Conservation (phyloP, 2,113 vertebrate species). For the Osmerus mordax region DNA sequence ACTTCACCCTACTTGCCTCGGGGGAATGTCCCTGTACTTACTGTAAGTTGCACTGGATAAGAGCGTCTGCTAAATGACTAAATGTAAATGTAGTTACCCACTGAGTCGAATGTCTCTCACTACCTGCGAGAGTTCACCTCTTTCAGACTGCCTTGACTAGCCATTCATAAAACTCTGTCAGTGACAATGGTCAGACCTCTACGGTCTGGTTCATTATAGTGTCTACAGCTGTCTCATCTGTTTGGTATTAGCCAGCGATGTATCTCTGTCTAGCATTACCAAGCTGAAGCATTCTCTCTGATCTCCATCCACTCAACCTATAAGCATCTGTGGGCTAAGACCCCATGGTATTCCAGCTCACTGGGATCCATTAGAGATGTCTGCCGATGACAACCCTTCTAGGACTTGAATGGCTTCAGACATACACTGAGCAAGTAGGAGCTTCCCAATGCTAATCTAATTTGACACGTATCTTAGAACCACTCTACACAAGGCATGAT, state of each 20-base stretch:
- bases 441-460: neutral
- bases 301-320: slow-evolving; percentile 26
- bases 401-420: neutral
- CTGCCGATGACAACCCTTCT: neutral
- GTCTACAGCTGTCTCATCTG: slow-evolving; percentile 17
- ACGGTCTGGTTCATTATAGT: neutral
- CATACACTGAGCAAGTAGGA: neutral
- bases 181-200: neutral
- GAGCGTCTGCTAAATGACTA: no score
- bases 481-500: no score
- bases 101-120: no score
- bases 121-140: no score
- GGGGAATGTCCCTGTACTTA: no score
- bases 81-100: no score
- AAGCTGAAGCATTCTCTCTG: slow-evolving; percentile 10
- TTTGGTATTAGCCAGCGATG: neutral
- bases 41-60: no score
- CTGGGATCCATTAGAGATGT: slow-evolving; percentile 10
- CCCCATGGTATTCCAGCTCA: slow-evolving; percentile 9
- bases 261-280: neutral
- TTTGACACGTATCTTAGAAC: no score
- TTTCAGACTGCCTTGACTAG: neutral
- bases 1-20: no score
- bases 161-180: neutral
- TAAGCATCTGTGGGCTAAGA: slow-evolving; percentile 12